Conservation (phyloP, 1,140 invertebrate genomes). For the Atta colombica region DNA sequence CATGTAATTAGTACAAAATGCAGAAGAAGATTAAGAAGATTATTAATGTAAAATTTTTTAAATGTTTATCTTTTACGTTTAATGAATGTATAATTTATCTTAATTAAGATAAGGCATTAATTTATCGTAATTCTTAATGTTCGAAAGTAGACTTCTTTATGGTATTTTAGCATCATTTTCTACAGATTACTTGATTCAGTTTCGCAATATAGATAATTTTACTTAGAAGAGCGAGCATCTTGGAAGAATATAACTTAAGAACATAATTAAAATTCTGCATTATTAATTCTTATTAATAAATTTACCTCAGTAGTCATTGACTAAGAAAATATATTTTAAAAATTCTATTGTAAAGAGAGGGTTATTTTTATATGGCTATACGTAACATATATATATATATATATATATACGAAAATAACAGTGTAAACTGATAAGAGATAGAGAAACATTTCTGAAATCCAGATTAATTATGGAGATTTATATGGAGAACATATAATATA, state of each 20-base stretch:
- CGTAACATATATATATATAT: too few relatives aligned
- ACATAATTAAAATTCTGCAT: constrained; percentile 21
- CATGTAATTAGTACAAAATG: not conserved
- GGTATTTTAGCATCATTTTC: constrained; percentile 11
- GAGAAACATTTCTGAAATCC: not conserved
- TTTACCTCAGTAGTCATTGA: not conserved
- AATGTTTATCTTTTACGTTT: not conserved
- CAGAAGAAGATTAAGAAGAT: not conserved
- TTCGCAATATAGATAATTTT: constrained; percentile 36
- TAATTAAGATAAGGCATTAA: constrained; percentile 40
- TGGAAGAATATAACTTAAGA: constrained; percentile 27
- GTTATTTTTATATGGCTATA: too few relatives aligned
- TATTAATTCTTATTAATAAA: constrained; percentile 35
- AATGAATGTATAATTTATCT: constrained; percentile 30
- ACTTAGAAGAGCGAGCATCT: not conserved
- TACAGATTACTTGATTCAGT: not conserved
- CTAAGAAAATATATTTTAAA: not conserved
- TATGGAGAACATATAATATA: not conserved
- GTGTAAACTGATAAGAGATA: not conserved
- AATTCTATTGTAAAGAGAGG: not conserved
- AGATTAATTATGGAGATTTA: constrained; percentile 28
- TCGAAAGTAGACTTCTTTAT: constrained; percentile 40
- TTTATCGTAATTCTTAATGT: constrained; percentile 30
- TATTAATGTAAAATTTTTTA: constrained; percentile 15
- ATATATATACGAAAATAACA: not conserved